phyloP scores from a whole-genome alignment of 2,113 vertebrate genomes.

The Perca flavescens region DNA sequence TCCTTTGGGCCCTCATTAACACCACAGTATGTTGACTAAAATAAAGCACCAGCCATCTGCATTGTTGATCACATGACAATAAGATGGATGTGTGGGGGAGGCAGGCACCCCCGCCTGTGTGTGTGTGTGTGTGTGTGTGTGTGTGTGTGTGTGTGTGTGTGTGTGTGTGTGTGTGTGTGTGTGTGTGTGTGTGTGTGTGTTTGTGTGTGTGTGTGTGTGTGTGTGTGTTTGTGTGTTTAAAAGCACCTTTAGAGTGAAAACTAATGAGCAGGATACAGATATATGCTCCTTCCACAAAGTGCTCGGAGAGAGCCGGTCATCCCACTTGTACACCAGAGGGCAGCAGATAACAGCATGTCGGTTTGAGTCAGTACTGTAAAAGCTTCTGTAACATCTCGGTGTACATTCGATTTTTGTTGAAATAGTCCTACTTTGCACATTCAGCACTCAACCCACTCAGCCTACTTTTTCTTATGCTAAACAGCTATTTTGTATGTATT shows the following conservation, averaged over 20 bases:
- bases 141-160: slow-evolving; percentile 11
- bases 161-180: slow-evolving; percentile 1
- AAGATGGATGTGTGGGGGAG: slow-evolving; percentile 8
- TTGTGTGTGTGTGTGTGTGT: background rate
- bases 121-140: slow-evolving; percentile 20
- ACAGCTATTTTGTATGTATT: too few species aligned
- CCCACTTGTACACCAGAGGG: slow-evolving; percentile 62
- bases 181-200: too few species aligned
- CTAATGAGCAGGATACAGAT: background rate
- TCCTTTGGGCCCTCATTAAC: slow-evolving; percentile 54
- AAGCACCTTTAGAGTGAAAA: background rate
- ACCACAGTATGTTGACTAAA: slow-evolving; percentile 32
- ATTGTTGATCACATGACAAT: slow-evolving; percentile 40
- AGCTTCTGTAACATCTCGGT: background rate
- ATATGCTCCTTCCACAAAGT: background rate
- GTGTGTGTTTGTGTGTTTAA: background rate
- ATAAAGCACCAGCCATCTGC: slow-evolving; percentile 30
- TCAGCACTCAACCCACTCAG: too few species aligned
- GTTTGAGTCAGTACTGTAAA: background rate
- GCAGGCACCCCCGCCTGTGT: background rate
- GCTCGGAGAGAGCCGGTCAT: background rate
- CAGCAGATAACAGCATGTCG: slow-evolving; percentile 59
- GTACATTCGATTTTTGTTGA: background rate
- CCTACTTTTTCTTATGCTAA: too few species aligned
- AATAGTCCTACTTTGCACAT: too few species aligned